Evolutionary conservation across 2,888 invertebrate species (phyloP).

Genomic region (Dryadula phaetusa): DNA sequence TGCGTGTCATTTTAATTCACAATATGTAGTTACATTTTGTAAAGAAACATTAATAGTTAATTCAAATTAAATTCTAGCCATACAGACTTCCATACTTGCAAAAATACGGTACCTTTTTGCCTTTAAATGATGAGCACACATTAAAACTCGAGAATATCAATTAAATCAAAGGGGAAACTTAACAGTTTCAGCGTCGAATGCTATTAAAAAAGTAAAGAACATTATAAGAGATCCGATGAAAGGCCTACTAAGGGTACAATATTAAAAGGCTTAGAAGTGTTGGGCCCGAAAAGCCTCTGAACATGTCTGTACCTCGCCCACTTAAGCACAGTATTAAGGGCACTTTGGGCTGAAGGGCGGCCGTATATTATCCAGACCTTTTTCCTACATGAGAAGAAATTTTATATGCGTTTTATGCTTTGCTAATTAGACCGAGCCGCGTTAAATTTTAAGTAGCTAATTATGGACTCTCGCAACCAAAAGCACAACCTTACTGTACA

Average conservation of each 20-base stretch:
- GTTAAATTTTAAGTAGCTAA: conserved; percentile 50
- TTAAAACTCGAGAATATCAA: conserved; percentile 40
- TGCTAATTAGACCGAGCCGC: conserved; percentile 48
- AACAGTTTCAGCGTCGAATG: conserved; percentile 56
- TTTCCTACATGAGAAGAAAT: conserved; percentile 56
- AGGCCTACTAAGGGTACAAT: conserved; percentile 70
- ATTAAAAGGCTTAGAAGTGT: conserved; percentile 83
- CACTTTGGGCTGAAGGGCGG: conserved; percentile 74
- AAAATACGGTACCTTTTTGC: not conserved
- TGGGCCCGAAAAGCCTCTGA: conserved; percentile 80
- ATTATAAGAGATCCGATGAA: conserved; percentile 64
- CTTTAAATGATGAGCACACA: conserved; percentile 23
- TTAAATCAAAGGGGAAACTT: conserved; percentile 46
- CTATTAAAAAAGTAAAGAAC: conserved; percentile 72
- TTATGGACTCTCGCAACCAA: conserved; percentile 42
- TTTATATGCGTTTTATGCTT: conserved; percentile 57
- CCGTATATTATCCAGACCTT: conserved; percentile 75
- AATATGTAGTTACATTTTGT: not conserved
- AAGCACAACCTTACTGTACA: conserved; percentile 42
- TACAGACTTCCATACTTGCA: not conserved
- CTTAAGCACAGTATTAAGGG: conserved; percentile 83
- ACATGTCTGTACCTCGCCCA: conserved; percentile 79
- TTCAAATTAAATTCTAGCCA: not conserved
- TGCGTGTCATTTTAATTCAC: conserved; percentile 50
- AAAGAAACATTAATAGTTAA: not conserved